A percentile compares a stretch with the other conserved stretches of the same genome.
phyloP scores from a whole-genome alignment of 2,888 invertebrate species.

The Cephus spinipes region DNA sequence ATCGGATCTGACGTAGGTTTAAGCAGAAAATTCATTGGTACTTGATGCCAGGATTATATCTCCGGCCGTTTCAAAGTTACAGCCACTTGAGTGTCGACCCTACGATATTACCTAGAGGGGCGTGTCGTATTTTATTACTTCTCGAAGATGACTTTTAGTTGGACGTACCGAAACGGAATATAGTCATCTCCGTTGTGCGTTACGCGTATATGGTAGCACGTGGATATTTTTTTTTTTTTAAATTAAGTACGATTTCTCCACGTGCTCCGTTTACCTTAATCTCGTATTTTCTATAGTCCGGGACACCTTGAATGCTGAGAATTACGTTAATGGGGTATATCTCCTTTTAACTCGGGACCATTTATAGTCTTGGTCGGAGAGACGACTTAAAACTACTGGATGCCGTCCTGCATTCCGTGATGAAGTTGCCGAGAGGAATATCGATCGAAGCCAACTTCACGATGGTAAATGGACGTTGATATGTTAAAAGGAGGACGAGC shows the following conservation, averaged over 20 bases:
- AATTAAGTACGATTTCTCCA: neutral
- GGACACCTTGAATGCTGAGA: neutral
- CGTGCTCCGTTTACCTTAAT: neutral
- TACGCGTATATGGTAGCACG: neutral
- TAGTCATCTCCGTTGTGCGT: neutral
- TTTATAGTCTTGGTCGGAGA: neutral
- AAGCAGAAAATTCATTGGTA: neutral
- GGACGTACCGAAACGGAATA: neutral
- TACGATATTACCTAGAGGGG: neutral
- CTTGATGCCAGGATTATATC: neutral
- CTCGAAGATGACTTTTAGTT: neutral
- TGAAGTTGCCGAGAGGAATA: slow-evolving; percentile 1
- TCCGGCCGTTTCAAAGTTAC: neutral
- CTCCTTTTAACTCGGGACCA: neutral
- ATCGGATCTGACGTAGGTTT: neutral
- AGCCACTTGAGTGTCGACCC: neutral
- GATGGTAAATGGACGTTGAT: neutral
- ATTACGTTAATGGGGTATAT: neutral
- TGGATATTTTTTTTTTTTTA: neutral
- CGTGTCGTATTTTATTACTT: neutral
- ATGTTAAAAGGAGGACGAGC: neutral
- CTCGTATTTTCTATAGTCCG: neutral
- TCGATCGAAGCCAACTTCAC: neutral
- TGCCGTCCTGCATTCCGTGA: neutral
- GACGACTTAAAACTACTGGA: neutral